phyloP scores from a whole-genome alignment of 2,113 vertebrate species.

The Gallinago jamesoni region DNA sequence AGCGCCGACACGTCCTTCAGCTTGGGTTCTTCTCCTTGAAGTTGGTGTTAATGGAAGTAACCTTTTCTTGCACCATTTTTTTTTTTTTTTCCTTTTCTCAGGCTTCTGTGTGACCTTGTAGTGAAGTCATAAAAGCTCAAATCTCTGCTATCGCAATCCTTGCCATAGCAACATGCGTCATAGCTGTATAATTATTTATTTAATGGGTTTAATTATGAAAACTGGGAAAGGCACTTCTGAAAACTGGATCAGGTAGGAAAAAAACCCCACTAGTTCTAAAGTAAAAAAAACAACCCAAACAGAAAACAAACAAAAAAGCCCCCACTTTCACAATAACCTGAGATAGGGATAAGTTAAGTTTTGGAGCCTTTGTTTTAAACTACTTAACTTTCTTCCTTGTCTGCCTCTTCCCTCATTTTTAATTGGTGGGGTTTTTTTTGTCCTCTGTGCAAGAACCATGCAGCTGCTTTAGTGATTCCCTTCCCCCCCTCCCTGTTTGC shows the following conservation, averaged over 20 bases:
- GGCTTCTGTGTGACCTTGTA: constrained; percentile 36
- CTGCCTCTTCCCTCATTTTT: background rate
- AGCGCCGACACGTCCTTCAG: fast-evolving
- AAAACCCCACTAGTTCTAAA: background rate
- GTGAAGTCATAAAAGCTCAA: constrained; percentile 42
- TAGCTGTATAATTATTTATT: constrained; percentile 53
- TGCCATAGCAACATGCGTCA: constrained; percentile 61
- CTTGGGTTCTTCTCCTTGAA: background rate
- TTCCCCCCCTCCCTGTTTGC: background rate
- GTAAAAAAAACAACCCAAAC: background rate
- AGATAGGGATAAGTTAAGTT: background rate
- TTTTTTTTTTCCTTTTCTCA: background rate
- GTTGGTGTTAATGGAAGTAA: background rate
- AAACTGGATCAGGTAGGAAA: background rate
- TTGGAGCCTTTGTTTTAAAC: background rate
- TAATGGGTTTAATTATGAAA: constrained; percentile 60
- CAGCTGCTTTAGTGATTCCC: constrained; percentile 6
- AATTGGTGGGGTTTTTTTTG: background rate
- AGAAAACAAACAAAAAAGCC: background rate
- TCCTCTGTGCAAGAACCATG: background rate
- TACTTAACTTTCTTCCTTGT: background rate
- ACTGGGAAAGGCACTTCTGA: constrained; percentile 9
- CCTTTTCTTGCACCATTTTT: background rate
- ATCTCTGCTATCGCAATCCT: constrained; percentile 48
- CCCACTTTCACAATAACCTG: background rate